Conservation (phyloP, 2,797 vertebrate genomes). For the Crypturellus tataupa region DNA sequence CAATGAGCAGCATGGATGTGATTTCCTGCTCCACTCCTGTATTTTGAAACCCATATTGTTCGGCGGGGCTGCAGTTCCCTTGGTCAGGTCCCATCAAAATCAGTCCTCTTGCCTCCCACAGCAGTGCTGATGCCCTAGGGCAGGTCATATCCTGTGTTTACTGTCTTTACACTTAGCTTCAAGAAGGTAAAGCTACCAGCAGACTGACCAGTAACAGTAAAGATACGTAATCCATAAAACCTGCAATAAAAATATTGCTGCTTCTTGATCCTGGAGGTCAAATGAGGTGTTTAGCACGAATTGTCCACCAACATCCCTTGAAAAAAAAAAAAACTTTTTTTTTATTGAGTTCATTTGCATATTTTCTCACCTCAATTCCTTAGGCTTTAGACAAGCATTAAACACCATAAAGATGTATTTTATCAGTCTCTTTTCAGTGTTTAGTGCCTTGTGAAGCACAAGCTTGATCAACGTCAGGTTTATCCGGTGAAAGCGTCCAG, state of each 20-base stretch:
- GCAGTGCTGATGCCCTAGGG: rapidly evolving
- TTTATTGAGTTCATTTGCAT: not conserved
- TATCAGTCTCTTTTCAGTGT: not conserved
- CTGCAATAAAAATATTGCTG: not conserved
- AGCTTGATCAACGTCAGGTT: conserved; percentile 3
- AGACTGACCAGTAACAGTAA: not conserved
- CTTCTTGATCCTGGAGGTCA: not conserved
- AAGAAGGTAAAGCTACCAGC: not conserved
- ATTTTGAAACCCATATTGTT: not conserved
- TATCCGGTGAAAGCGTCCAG: not conserved
- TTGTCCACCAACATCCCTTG: not conserved
- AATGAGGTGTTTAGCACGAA: not conserved
- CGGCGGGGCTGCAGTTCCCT: not conserved
- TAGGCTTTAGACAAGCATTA: not conserved
- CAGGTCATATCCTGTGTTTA: not conserved
- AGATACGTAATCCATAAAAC: not conserved
- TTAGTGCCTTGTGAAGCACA: not conserved
- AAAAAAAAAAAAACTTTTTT: not conserved
- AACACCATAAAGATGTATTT: not conserved
- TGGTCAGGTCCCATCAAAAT: not conserved
- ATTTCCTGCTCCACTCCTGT: not conserved
- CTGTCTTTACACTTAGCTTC: not conserved
- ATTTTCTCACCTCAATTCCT: not conserved
- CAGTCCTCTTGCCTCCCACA: not conserved
- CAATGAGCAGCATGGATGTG: not conserved